A percentile compares a stretch with the other conserved stretches of the same genome.
Conservation (phyloP, 2,888 invertebrate genomes). For the Amiota communis region DNA sequence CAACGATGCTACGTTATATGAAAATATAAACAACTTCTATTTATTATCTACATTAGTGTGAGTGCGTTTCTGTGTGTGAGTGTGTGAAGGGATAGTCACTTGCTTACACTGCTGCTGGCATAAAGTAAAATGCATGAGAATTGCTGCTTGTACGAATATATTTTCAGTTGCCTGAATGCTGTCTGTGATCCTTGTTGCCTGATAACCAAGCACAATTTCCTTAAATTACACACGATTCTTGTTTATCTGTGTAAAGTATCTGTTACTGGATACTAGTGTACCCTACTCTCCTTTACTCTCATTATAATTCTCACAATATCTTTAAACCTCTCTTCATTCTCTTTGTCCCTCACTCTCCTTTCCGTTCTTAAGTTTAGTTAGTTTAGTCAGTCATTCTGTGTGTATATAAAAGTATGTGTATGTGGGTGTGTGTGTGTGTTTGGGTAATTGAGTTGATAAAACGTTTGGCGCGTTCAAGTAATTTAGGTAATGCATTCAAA, state of each 20-base stretch:
- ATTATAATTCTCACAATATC: too few species aligned
- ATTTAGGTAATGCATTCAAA: constrained; percentile 66
- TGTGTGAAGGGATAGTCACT: constrained; percentile 3
- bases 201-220: constrained; percentile 58
- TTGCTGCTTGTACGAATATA: neutral
- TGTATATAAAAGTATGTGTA: neutral
- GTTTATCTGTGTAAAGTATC: constrained; percentile 63
- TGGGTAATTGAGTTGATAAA: constrained; percentile 65
- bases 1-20: neutral
- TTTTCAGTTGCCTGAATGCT: neutral
- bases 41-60: neutral
- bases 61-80: neutral
- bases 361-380: too few species aligned
- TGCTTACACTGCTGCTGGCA: constrained; percentile 34
- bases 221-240: constrained; percentile 66
- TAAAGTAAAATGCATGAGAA: constrained; percentile 30
- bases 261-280: constrained; percentile 26
- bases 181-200: constrained; percentile 50
- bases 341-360: too few species aligned
- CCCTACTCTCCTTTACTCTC: too few species aligned
- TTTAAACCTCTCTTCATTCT: too few species aligned
- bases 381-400: neutral
- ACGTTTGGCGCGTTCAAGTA: constrained; percentile 50
- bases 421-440: constrained; percentile 15
- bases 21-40: constrained; percentile 5